These are phyloP conservation scores for Hypotaenidia philippensis DNA, from an alignment of 2,797 vertebrate genomes.

Conservation along the genomic window DNA sequence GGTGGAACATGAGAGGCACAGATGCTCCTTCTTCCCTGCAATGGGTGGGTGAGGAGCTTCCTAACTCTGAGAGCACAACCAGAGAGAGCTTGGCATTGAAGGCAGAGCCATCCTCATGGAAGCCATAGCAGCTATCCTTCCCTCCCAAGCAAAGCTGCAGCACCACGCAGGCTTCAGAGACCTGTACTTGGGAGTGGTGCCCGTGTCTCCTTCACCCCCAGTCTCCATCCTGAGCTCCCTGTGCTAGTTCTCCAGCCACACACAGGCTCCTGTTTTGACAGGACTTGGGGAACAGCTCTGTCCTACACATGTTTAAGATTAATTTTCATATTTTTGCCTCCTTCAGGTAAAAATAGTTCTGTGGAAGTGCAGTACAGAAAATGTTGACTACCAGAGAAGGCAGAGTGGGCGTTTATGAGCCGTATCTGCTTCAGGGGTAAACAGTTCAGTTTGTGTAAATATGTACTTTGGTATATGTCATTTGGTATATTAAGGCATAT, in stretches of 20 bases:
- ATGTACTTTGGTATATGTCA: constrained; percentile 47
- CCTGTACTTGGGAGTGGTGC: background rate
- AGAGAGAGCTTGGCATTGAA: background rate
- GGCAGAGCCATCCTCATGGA: background rate
- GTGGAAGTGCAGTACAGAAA: background rate
- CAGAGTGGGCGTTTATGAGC: background rate
- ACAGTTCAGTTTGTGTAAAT: constrained; percentile 58
- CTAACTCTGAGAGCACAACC: fast-evolving
- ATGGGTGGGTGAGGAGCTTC: background rate
- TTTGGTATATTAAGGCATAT: background rate
- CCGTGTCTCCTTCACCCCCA: background rate
- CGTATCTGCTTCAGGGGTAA: constrained; percentile 32
- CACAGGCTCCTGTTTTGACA: background rate
- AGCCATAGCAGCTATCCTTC: background rate
- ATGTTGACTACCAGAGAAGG: background rate
- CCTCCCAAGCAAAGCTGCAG: background rate
- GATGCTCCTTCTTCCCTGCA: background rate
- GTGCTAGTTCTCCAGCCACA: background rate
- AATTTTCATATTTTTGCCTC: background rate
- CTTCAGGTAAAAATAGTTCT: background rate
- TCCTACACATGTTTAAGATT: background rate
- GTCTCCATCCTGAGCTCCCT: background rate
- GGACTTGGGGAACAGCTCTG: background rate
- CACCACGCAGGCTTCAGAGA: background rate
- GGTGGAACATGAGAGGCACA: background rate